Conservation (phyloP, 2,113 vertebrate genomes). For the Cheirogaleus medius region DNA sequence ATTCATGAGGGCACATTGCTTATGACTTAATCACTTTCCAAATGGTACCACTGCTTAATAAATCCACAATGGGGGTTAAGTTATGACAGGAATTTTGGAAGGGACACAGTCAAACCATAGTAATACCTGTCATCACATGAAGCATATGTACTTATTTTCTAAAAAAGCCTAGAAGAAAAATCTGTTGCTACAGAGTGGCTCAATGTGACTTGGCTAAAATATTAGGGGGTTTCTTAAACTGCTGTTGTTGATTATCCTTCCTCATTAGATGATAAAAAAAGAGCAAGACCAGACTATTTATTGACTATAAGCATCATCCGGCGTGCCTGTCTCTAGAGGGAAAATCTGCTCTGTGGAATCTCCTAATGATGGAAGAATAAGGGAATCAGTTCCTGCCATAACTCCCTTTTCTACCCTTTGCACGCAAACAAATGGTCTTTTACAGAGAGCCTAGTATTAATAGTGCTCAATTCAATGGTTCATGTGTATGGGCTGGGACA, state of each 20-base stretch:
- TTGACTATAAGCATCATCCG: background rate
- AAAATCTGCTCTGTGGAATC: background rate
- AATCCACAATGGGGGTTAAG: background rate
- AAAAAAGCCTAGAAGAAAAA: background rate
- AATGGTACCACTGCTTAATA: background rate
- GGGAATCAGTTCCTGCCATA: background rate
- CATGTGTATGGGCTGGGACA: no score
- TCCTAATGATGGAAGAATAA: background rate
- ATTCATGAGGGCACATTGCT: background rate
- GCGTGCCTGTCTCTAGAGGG: background rate
- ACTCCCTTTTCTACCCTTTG: background rate
- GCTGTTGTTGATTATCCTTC: background rate
- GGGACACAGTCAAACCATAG: background rate
- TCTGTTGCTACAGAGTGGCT: background rate
- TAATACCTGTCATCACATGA: background rate
- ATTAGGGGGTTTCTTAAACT: background rate
- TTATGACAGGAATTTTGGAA: background rate
- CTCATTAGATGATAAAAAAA: background rate
- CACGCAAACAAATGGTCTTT: background rate
- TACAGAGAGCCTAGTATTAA: background rate
- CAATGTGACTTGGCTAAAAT: background rate
- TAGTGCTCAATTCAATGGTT: background rate
- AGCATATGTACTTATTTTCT: background rate
- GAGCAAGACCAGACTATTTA: background rate
- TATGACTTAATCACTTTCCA: no score